phyloP scores from a whole-genome alignment of 1,140 invertebrate genomes.

The Charaxes varanes region DNA sequence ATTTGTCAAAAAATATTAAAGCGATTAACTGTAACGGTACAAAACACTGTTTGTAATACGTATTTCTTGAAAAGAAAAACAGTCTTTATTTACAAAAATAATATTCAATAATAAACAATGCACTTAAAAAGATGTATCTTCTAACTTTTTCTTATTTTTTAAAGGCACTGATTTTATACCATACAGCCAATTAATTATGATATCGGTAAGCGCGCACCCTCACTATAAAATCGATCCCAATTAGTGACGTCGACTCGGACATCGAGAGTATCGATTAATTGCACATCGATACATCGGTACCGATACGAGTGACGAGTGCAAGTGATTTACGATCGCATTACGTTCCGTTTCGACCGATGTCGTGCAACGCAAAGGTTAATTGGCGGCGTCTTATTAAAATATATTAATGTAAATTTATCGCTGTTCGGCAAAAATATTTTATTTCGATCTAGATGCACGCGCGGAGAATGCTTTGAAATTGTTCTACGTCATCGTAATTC shows the following conservation, averaged over 20 bases:
- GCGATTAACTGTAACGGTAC: too few relatives aligned
- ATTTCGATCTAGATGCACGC: slow-evolving; percentile 1
- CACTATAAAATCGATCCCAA: neutral
- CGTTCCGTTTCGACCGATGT: slow-evolving; percentile 32
- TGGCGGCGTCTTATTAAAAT: slow-evolving; percentile 37
- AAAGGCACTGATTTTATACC: too few relatives aligned
- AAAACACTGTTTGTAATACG: too few relatives aligned
- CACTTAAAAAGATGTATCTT: too few relatives aligned
- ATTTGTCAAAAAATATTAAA: neutral
- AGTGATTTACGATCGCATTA: slow-evolving; percentile 47
- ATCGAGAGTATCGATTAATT: slow-evolving; percentile 28
- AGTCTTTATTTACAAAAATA: neutral
- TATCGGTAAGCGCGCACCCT: neutral
- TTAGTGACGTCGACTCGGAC: neutral
- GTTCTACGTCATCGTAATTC: neutral
- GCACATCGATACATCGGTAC: slow-evolving; percentile 38
- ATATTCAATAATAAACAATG: too few relatives aligned
- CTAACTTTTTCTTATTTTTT: too few relatives aligned
- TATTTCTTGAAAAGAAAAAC: too few relatives aligned
- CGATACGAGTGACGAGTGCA: slow-evolving; percentile 26
- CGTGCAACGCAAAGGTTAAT: slow-evolving; percentile 49
- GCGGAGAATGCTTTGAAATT: neutral
- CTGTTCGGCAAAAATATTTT: slow-evolving; percentile 3
- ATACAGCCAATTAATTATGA: too few relatives aligned
- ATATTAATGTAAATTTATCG: slow-evolving; percentile 7